These are phyloP conservation scores for Oreamnos americanus DNA, from an alignment of 2,113 vertebrate genomes.

Conservation along the genomic window DNA sequence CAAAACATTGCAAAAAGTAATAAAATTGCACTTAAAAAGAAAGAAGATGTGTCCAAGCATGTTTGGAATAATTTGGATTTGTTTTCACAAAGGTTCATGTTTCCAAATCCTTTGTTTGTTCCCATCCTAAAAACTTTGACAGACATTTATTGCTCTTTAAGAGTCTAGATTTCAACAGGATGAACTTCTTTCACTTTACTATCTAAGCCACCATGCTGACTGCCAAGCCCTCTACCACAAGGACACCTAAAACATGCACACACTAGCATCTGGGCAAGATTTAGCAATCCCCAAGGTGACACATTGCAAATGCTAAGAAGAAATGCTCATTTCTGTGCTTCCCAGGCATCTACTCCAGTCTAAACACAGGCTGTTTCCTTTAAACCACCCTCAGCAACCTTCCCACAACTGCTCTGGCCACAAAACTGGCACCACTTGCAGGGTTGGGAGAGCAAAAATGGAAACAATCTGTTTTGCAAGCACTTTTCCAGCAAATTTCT, in stretches of 20 bases:
- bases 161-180: slow-evolving; percentile 28
- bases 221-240: slow-evolving; percentile 39
- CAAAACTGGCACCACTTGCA: slow-evolving; percentile 19
- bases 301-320: slow-evolving; percentile 44
- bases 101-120: slow-evolving; percentile 15
- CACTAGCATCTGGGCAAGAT: slow-evolving; percentile 41
- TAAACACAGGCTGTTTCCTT: slow-evolving; percentile 68
- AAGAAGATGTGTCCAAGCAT: not conserved
- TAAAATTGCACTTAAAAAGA: slow-evolving; percentile 13
- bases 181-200: not conserved
- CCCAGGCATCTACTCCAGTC: slow-evolving; percentile 52
- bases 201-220: not conserved
- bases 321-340: slow-evolving; percentile 56
- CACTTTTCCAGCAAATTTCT: slow-evolving; percentile 32
- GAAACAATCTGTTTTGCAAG: slow-evolving; percentile 54
- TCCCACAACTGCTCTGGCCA: slow-evolving; percentile 42
- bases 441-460: slow-evolving; percentile 26
- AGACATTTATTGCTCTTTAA: slow-evolving; percentile 32
- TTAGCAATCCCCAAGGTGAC: slow-evolving; percentile 39
- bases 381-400: slow-evolving; percentile 54
- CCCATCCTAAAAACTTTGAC: not conserved
- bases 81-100: not conserved
- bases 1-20: slow-evolving; percentile 17
- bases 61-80: slow-evolving; percentile 40
- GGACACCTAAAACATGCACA: slow-evolving; percentile 24